Evolutionary conservation across 2,113 vertebrate species (phyloP).

Genomic region (Guaruba guarouba): DNA sequence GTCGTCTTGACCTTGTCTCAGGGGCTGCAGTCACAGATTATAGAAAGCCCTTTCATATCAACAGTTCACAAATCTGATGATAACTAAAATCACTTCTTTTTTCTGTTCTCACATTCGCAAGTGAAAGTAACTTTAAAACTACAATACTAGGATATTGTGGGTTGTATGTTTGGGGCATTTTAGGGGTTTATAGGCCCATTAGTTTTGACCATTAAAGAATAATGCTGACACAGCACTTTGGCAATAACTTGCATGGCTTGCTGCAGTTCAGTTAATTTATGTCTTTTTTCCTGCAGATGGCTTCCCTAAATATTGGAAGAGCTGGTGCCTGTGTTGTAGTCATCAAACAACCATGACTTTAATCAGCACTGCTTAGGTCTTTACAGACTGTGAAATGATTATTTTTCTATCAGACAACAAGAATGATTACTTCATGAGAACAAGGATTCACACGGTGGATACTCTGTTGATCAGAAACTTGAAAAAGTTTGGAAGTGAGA

Average conservation of each 20-base stretch:
- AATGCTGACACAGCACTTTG: background rate
- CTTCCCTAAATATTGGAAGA: conserved; percentile 81
- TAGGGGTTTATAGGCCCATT: background rate
- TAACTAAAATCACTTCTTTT: background rate
- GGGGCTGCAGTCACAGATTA: background rate
- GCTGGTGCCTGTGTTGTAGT: conserved; percentile 82
- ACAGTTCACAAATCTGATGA: background rate
- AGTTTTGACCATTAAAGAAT: background rate
- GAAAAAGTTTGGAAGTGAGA: conserved; percentile 15
- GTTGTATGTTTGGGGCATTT: background rate
- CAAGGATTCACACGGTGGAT: conserved; percentile 26
- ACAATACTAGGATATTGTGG: background rate
- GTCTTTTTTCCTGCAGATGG: conserved; percentile 73
- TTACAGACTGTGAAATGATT: conserved; percentile 66
- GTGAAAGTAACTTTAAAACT: background rate
- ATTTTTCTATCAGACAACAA: conserved; percentile 70
- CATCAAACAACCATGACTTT: conserved; percentile 78
- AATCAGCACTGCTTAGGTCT: conserved; percentile 13
- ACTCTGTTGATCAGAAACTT: conserved; percentile 15
- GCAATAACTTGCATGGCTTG: background rate
- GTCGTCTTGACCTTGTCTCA: background rate
- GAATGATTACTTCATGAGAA: conserved; percentile 37
- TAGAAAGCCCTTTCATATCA: background rate
- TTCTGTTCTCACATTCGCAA: background rate
- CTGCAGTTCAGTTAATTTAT: background rate